Evolutionary conservation across 2,113 vertebrate species (phyloP).

Genomic region (Centropus bengalensis): DNA sequence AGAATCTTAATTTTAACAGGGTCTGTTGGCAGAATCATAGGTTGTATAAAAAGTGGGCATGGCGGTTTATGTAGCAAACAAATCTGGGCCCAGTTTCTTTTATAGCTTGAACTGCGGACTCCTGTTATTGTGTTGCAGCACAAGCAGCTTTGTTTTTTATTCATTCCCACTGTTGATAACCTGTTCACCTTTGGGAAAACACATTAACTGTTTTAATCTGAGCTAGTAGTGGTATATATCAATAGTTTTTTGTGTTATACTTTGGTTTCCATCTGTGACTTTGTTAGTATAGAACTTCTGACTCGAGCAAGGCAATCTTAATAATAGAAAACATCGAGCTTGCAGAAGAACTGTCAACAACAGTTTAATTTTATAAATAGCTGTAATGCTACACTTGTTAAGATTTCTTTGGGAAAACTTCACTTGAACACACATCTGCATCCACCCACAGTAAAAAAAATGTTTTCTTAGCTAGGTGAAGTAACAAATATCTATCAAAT

Average conservation of each 20-base stretch:
- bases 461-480: background rate
- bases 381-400: background rate
- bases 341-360: background rate
- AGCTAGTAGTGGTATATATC: background rate
- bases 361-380: constrained; percentile 14
- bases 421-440: background rate
- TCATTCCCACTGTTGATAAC: background rate
- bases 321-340: background rate
- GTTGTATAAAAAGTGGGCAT: background rate
- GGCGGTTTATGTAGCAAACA: background rate
- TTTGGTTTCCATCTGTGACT: background rate
- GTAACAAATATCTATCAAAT: background rate
- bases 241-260: background rate
- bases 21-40: background rate
- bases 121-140: background rate
- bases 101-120: background rate
- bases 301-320: background rate
- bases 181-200: background rate
- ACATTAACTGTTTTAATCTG: background rate
- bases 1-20: background rate
- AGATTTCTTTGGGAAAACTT: background rate
- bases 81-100: background rate
- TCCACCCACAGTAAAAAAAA: background rate
- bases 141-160: background rate
- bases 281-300: constrained; percentile 14